These are phyloP conservation scores for Luperina testacea DNA, from an alignment of 2,888 invertebrate species.

Conservation along the genomic window DNA sequence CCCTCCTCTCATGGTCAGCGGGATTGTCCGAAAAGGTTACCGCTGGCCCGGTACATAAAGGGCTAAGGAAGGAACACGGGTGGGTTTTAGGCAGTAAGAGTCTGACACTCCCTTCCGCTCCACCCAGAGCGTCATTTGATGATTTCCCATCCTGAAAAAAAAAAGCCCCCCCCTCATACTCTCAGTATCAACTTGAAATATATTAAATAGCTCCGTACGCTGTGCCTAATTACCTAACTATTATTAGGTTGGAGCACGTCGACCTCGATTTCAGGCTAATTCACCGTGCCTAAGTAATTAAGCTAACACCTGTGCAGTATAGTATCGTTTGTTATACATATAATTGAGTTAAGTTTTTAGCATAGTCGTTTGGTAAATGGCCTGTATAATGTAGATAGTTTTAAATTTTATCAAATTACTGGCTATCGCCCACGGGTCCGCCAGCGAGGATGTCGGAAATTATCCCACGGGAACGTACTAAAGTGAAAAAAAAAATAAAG, in stretches of 20 bases:
- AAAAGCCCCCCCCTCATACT: no score
- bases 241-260: slow-evolving; percentile 28
- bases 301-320: slow-evolving; percentile 29
- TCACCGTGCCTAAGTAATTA: slow-evolving; percentile 61
- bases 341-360: slow-evolving; percentile 52
- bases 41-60: no score
- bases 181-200: neutral
- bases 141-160: no score
- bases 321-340: slow-evolving; percentile 26
- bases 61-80: no score
- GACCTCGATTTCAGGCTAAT: slow-evolving; percentile 41
- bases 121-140: no score
- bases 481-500: no score
- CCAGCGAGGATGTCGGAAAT: neutral
- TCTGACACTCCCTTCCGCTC: no score
- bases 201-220: neutral
- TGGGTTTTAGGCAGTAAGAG: no score
- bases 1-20: no score
- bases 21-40: no score
- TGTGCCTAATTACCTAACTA: neutral
- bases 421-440: neutral
- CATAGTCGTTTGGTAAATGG: slow-evolving; percentile 55
- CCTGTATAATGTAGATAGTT: slow-evolving; percentile 6
- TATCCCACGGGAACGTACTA: neutral
- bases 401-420: slow-evolving; percentile 15